Evolutionary conservation across 92 coral and sea anemone species (phyloP).

Genomic region (Zoanthus gigantus): DNA sequence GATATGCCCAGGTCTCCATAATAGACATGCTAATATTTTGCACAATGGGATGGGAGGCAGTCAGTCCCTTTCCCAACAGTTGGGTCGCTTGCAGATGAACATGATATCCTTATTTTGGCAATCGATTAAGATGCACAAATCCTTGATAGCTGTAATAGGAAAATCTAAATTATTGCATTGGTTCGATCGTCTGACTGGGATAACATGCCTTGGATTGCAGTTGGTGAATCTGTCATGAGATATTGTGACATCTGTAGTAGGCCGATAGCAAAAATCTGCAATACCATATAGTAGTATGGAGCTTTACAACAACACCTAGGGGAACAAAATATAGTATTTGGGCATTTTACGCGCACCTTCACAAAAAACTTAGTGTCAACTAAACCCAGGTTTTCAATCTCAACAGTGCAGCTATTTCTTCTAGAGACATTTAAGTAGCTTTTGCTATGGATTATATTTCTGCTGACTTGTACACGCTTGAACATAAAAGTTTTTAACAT

Average conservation of each 20-base stretch:
- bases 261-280: conserved; percentile 48
- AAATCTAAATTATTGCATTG: conserved; percentile 24
- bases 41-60: not conserved
- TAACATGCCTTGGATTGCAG: conserved; percentile 57
- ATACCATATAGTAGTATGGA: conserved; percentile 59
- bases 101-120: conserved; percentile 34
- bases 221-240: conserved; percentile 55
- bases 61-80: conserved; percentile 68
- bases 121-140: conserved; percentile 58
- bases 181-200: conserved; percentile 55
- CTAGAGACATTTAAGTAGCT: conserved; percentile 52
- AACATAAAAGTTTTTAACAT: conserved; percentile 47
- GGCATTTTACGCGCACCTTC: conserved; percentile 60
- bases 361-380: conserved; percentile 58
- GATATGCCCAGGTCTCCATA: not conserved
- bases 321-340: conserved; percentile 55
- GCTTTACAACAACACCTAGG: conserved; percentile 56
- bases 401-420: conserved; percentile 66
- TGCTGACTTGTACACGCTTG: conserved; percentile 57
- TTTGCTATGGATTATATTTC: conserved; percentile 64
- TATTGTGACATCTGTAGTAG: conserved; percentile 45
- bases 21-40: not conserved
- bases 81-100: conserved; percentile 64
- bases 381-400: conserved; percentile 43
- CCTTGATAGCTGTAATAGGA: conserved; percentile 46